Conservation (phyloP, 2,888 invertebrate genomes). For the Clanis bilineata region DNA sequence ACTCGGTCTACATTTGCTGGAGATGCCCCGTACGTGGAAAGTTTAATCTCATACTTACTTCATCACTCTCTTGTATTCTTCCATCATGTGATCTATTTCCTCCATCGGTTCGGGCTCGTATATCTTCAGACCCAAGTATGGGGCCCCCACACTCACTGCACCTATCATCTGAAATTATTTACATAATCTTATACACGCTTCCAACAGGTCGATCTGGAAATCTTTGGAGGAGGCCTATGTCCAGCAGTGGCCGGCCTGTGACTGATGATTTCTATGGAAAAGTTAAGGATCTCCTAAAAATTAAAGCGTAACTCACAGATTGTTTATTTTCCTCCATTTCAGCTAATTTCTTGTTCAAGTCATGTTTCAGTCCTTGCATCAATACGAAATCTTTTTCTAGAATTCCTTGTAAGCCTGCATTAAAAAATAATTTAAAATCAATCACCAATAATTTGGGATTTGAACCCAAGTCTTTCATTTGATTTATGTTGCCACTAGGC, state of each 20-base stretch:
- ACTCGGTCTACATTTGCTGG: no score
- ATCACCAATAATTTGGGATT: no score
- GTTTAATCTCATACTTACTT: constrained; percentile 40
- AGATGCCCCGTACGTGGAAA: not conserved
- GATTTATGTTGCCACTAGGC: no score
- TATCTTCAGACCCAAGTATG: constrained; percentile 80
- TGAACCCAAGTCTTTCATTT: no score
- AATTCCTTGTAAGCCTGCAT: constrained; percentile 69
- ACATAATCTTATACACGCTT: not conserved
- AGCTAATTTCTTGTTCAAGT: constrained; percentile 79
- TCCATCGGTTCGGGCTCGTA: constrained; percentile 58
- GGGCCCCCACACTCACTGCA: constrained; percentile 80
- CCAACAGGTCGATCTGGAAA: no score
- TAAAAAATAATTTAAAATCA: no score
- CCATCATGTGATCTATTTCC: constrained; percentile 58
- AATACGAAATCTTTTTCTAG: constrained; percentile 72
- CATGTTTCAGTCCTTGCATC: constrained; percentile 72
- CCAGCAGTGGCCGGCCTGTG: no score
- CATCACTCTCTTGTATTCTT: constrained; percentile 49
- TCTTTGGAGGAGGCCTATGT: no score
- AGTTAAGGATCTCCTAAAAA: not conserved
- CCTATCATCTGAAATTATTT: constrained; percentile 69
- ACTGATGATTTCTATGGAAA: not conserved
- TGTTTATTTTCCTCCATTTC: constrained; percentile 58
- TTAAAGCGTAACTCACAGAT: constrained; percentile 39